Evolutionary conservation across 2,113 vertebrate species (phyloP).

Genomic region (Lethenteron reissneri): DNA sequence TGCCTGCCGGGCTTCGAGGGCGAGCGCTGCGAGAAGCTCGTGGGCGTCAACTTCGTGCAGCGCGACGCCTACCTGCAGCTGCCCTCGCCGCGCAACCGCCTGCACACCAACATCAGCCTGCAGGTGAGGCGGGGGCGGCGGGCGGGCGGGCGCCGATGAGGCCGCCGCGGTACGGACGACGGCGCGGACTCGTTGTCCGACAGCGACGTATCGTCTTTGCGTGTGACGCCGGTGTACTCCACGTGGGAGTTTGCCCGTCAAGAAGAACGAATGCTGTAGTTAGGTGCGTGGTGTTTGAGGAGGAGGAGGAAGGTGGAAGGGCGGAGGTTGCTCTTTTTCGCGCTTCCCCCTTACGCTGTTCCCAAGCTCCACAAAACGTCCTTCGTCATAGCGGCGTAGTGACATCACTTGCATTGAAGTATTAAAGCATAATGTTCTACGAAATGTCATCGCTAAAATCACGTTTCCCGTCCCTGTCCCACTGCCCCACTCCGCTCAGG

Average conservation of each 20-base stretch:
- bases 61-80: conserved; percentile 76
- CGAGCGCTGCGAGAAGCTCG: conserved; percentile 59
- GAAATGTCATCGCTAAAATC: not conserved
- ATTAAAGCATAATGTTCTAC: not conserved
- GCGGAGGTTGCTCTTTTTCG: too few species aligned
- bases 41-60: conserved; percentile 78
- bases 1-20: conserved; percentile 79
- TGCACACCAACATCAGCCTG: conserved; percentile 71
- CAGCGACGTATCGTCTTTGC: not conserved
- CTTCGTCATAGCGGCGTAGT: too few species aligned
- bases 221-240: not conserved
- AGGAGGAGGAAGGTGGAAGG: too few species aligned
- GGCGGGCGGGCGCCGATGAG: too few species aligned
- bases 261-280: too few species aligned
- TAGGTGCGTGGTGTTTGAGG: too few species aligned
- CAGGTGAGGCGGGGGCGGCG: conserved; percentile 34
- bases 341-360: too few species aligned
- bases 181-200: not conserved
- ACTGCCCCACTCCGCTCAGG: conserved; percentile 24
- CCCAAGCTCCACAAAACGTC: too few species aligned
- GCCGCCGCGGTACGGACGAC: not conserved
- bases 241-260: too few species aligned
- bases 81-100: conserved; percentile 41
- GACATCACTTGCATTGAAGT: too few species aligned
- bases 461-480: conserved; percentile 7